Evolutionary conservation across 1,140 invertebrate genomes (phyloP).

Genomic region (Ctenoplectra terminalis): DNA sequence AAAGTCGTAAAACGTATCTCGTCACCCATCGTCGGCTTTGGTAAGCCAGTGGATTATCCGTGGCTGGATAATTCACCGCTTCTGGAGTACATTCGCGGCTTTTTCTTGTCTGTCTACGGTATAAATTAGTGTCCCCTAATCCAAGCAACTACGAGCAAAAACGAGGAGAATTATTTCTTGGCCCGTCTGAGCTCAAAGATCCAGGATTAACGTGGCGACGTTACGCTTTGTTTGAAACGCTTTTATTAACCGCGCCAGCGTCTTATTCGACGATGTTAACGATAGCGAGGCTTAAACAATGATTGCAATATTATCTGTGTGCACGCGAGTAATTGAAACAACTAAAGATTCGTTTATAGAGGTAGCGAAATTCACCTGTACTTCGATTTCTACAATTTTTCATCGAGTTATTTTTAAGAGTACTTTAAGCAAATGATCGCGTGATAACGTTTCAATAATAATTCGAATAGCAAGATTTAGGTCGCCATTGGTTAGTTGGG

Average conservation of each 20-base stretch:
- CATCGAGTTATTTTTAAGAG: too few relatives aligned
- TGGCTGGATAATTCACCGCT: slow-evolving; percentile 22
- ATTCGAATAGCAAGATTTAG: background rate
- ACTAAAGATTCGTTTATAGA: too few relatives aligned
- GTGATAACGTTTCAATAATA: background rate
- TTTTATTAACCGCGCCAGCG: slow-evolving; percentile 15
- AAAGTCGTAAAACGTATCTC: slow-evolving; percentile 39
- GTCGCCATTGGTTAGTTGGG: too few relatives aligned
- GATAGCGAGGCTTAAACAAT: background rate
- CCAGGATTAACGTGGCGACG: slow-evolving; percentile 66
- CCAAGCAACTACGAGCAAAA: slow-evolving; percentile 44
- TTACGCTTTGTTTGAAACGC: slow-evolving; percentile 35
- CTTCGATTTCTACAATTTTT: too few relatives aligned
- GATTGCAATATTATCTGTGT: background rate
- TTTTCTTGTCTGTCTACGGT: slow-evolving; percentile 45
- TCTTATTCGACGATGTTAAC: background rate
- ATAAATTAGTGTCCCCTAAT: slow-evolving; percentile 65
- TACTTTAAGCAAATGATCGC: too few relatives aligned
- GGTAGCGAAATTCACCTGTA: too few relatives aligned
- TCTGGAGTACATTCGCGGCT: slow-evolving; percentile 42
- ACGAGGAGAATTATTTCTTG: slow-evolving; percentile 56
- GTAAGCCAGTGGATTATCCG: slow-evolving; percentile 52
- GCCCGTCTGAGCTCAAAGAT: slow-evolving; percentile 25
- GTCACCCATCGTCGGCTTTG: slow-evolving; percentile 18
- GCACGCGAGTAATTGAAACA: background rate